phyloP scores from a whole-genome alignment of 2,797 vertebrate genomes.

The Poeciliopsis turneri region DNA sequence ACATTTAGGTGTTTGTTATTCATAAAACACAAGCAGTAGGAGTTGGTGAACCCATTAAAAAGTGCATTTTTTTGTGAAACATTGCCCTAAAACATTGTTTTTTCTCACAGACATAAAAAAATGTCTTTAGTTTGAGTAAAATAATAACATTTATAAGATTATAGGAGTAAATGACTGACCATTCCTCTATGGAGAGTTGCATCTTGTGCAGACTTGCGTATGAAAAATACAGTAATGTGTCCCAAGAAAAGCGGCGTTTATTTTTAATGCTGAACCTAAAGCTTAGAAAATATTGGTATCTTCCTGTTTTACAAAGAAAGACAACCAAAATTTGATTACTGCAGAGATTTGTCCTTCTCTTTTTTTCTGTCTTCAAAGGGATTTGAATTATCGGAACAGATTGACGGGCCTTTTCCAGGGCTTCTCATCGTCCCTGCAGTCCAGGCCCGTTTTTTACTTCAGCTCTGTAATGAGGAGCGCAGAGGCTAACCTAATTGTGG shows the following conservation, averaged over 20 bases:
- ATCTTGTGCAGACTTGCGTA: not conserved
- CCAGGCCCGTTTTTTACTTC: slow-evolving; percentile 16
- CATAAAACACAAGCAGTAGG: not conserved
- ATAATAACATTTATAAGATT: not conserved
- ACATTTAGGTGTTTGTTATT: not conserved
- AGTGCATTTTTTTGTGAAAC: too few relatives aligned
- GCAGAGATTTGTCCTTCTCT: slow-evolving; percentile 4
- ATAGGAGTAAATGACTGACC: not conserved
- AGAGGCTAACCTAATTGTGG: slow-evolving; percentile 58
- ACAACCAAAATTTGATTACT: slow-evolving; percentile 18
- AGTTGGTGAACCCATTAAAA: not conserved
- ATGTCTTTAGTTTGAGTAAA: too few relatives aligned
- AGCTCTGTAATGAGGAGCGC: slow-evolving; percentile 36
- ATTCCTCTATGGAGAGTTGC: not conserved
- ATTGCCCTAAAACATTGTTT: not conserved
- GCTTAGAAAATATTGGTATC: not conserved
- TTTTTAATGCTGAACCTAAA: not conserved
- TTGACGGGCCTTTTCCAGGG: slow-evolving; percentile 33
- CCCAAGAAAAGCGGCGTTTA: not conserved
- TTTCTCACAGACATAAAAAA: not conserved
- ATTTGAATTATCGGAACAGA: slow-evolving; percentile 36
- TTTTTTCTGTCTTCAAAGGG: slow-evolving; percentile 19
- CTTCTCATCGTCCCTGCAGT: slow-evolving; percentile 10
- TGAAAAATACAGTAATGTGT: not conserved
- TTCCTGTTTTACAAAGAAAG: not conserved